phyloP scores from a whole-genome alignment of 2,113 vertebrate species.

The Carettochelys insculpta region DNA sequence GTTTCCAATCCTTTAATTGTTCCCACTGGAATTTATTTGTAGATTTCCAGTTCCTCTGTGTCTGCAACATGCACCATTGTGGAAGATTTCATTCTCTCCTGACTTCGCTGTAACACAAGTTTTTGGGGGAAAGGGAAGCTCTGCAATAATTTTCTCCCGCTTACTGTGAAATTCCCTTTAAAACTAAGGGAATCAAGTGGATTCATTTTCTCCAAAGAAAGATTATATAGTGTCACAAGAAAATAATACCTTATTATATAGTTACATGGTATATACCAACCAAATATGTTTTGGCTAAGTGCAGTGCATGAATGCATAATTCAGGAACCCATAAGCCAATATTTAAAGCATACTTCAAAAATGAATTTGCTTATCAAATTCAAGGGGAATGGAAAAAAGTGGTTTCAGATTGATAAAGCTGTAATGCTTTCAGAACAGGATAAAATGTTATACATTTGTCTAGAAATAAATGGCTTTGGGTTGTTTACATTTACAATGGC shows the following conservation, averaged over 20 bases:
- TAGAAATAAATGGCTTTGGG: background rate
- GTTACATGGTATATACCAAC: background rate
- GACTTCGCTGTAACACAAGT: background rate
- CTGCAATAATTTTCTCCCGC: background rate
- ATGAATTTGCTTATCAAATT: background rate
- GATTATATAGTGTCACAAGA: background rate
- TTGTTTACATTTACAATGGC: background rate
- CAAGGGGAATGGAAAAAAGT: background rate
- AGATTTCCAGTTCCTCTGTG: background rate
- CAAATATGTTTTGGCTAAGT: background rate
- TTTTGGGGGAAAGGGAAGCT: background rate
- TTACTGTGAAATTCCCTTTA: background rate
- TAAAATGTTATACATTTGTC: background rate
- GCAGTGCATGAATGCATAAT: background rate
- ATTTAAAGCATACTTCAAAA: background rate
- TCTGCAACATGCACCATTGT: background rate
- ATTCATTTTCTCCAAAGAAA: background rate
- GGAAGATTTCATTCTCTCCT: background rate
- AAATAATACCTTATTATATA: background rate
- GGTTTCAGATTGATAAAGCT: background rate
- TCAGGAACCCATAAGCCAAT: background rate
- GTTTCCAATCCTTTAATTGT: background rate
- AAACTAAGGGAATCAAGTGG: background rate
- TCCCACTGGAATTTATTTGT: background rate
- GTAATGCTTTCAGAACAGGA: background rate